Percentiles rank a stretch among this genome's conserved stretches.
These are phyloP conservation scores for Australoheros scitulus DNA, from an alignment of 2,113 vertebrate genomes.

Conservation along the genomic window DNA sequence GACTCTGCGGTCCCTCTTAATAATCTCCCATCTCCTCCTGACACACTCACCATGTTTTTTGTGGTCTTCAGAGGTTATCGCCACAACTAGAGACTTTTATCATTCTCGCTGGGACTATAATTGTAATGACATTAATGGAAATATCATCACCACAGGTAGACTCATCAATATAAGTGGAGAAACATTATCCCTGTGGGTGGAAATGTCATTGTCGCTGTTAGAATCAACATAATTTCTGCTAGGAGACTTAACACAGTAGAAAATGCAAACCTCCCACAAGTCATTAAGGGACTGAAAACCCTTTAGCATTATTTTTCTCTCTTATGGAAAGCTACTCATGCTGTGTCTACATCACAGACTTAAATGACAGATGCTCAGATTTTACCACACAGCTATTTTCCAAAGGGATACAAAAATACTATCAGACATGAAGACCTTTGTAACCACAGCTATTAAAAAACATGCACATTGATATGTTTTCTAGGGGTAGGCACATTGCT, in stretches of 20 bases:
- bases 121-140: conserved; percentile 38
- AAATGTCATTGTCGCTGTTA: conserved; percentile 43
- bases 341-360: conserved; percentile 1
- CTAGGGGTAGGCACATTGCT: background rate
- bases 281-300: conserved; percentile 29
- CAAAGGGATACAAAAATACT: background rate
- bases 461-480: background rate
- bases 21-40: conserved; percentile 9
- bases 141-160: conserved; percentile 46
- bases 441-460: background rate
- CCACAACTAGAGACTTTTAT: conserved; percentile 1
- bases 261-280: conserved; percentile 6
- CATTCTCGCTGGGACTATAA: conserved; percentile 17
- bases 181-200: conserved; percentile 40
- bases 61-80: background rate
- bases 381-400: background rate
- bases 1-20: conserved; percentile 24
- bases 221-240: conserved; percentile 17
- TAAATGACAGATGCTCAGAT: background rate
- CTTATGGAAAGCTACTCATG: background rate
- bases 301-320: background rate
- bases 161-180: conserved; percentile 5
- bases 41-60: background rate
- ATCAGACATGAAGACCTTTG: background rate
- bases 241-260: conserved; percentile 29